A percentile compares a stretch with the other conserved stretches of the same genome.
Evolutionary conservation across 1,140 invertebrate genomes (phyloP).

Genomic region (Brachionus rubens): DNA sequence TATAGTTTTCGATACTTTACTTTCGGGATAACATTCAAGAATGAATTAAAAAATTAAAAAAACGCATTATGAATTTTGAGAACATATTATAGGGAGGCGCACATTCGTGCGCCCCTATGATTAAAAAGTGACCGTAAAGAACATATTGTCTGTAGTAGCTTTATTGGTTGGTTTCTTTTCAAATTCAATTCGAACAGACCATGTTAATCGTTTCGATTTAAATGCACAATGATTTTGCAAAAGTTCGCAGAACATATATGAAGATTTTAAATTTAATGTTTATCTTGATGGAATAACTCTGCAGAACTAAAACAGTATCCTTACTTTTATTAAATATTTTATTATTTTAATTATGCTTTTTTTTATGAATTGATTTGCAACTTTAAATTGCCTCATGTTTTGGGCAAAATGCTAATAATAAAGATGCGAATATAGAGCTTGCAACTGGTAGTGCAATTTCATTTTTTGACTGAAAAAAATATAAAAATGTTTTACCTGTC

Average conservation of each 20-base stretch:
- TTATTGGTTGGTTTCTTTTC: slow-evolving; percentile 55
- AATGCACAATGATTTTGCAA: slow-evolving; percentile 54
- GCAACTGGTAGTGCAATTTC: slow-evolving; percentile 59
- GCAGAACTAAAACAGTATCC: too few species aligned
- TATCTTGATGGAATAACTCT: too few species aligned
- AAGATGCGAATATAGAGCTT: slow-evolving; percentile 64
- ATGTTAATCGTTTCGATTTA: slow-evolving; percentile 53
- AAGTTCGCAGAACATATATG: background rate
- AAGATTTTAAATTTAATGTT: slow-evolving; percentile 53
- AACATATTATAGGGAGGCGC: too few species aligned
- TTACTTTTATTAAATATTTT: too few species aligned
- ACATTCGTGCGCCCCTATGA: too few species aligned
- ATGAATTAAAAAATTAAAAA: too few species aligned
- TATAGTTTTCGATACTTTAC: too few species aligned
- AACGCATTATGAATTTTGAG: too few species aligned
- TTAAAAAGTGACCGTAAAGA: slow-evolving; percentile 53
- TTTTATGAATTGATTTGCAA: too few species aligned
- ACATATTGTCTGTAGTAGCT: slow-evolving; percentile 58
- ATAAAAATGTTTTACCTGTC: slow-evolving; percentile 57
- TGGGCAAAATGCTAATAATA: slow-evolving; percentile 62
- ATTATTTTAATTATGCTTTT: too few species aligned
- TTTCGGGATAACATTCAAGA: too few species aligned
- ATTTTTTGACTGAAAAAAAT: slow-evolving; percentile 6
- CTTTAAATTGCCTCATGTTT: too few species aligned
- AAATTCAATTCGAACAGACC: slow-evolving; percentile 56